Evolutionary conservation across 1,140 invertebrate species (phyloP), one percentile per base, ranked within the genome.

Genomic region (Tetragnatha versicolor): DNA sequence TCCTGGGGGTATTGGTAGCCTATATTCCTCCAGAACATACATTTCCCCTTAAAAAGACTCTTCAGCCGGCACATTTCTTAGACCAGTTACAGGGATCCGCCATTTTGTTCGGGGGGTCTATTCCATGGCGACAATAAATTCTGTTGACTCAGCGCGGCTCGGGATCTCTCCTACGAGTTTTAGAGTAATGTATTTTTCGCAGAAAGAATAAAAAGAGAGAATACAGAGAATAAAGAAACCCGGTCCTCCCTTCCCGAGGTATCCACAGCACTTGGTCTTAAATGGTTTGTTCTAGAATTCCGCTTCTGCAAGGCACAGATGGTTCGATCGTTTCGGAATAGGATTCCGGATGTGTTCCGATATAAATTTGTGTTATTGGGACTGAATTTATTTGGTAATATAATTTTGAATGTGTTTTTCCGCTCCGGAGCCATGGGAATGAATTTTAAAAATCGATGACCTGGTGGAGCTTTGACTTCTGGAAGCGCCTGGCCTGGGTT

Each of bases 141-240:
- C 68, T 55, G 68, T 70, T 70, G 68, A 53, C 47, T 70, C 68
- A 70, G 68, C n/a, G n/a, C 68, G 68, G 17, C 68, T 55, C 9
- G n/a, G 49, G 55, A 70, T 55, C 68, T 70, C 55, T 70, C 55
- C 47, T 53, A 33, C 45, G 55, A 70, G 68, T 70, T 70, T 70
- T 70, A 70, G 29, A 55, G 68, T 70, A 70, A 70, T 70, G 68
- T 55, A 53, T 70, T 70, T 70, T 70, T 39, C 35, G 20, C 49
- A 53, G 25, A 35, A 20, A 53, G 33, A 33, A 70, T 22, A 42
- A 66, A 51, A 51, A 51, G 49, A 51, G n/a, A n/a, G n/a, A n/a
- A n/a, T n/a, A n/a, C n/a, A n/a, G n/a, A n/a, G 0, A 22, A 51
- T 22, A 58, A 58, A 33, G 12, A 58, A 58, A 17, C 10, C 33